Evolutionary conservation across 2,888 invertebrate genomes (phyloP).

Genomic region (Itoplectis maculator): DNA sequence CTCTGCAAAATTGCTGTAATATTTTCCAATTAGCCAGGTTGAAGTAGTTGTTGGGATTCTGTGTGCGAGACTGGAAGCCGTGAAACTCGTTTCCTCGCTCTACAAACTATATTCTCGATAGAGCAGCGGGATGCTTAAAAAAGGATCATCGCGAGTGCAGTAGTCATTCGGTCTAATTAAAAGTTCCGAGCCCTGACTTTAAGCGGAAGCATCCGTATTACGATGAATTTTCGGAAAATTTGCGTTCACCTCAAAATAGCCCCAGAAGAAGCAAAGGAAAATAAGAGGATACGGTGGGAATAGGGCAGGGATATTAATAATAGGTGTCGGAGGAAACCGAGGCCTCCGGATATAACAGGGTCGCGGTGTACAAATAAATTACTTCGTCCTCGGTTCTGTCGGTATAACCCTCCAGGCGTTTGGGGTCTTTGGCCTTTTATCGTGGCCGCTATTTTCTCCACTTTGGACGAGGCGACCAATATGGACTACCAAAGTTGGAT

Average conservation of each 20-base stretch:
- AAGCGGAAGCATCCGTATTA: not conserved
- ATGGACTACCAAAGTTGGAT: not conserved
- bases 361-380: constrained; percentile 44
- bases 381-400: constrained; percentile 17
- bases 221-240: constrained; percentile 4
- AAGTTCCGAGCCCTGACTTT: constrained; percentile 1
- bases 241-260: not conserved
- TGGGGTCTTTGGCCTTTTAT: constrained; percentile 28
- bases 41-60: constrained; percentile 36
- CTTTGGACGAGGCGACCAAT: not conserved
- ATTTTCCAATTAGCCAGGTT: constrained; percentile 73
- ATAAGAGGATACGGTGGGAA: not conserved
- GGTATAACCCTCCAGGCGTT: constrained; percentile 24
- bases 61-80: not conserved
- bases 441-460: constrained; percentile 6
- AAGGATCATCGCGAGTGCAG: constrained; percentile 2
- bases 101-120: not conserved
- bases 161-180: constrained; percentile 22
- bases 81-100: not conserved
- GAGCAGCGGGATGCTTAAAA: not conserved
- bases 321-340: constrained; percentile 9
- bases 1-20: constrained; percentile 71
- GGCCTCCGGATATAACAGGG: constrained; percentile 9
- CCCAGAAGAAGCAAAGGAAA: not conserved
- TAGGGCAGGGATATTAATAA: constrained; percentile 41